A percentile compares a stretch with the other conserved stretches of the same genome.
Conservation (phyloP, 2,888 invertebrate genomes). For the Biston stratarius region DNA sequence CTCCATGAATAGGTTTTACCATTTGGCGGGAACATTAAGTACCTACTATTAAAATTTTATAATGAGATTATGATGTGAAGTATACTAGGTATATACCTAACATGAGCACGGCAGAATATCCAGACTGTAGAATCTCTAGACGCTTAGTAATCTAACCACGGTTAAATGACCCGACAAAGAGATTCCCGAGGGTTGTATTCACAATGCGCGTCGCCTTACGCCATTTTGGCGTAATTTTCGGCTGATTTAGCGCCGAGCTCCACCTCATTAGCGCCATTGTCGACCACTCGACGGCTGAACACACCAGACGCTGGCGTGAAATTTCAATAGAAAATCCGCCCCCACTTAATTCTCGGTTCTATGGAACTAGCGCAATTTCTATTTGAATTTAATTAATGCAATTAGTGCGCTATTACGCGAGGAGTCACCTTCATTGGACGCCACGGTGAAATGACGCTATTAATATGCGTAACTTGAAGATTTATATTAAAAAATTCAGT, state of each 20-base stretch:
- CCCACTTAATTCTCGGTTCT: slow-evolving; percentile 37
- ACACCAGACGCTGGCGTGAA: slow-evolving; percentile 36
- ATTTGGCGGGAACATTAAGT: not conserved
- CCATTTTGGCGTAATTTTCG: slow-evolving; percentile 51
- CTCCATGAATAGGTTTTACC: not conserved
- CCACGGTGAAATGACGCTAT: slow-evolving; percentile 18
- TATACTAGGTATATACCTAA: not conserved
- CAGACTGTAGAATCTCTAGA: slow-evolving; percentile 9
- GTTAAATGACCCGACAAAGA: slow-evolving; percentile 39
- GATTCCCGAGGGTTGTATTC: slow-evolving; percentile 37
- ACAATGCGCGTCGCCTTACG: slow-evolving; percentile 48
- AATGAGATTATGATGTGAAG: no score
- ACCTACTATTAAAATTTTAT: not conserved
- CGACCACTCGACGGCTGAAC: slow-evolving; percentile 34
- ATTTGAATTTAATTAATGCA: slow-evolving; percentile 32
- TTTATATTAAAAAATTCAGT: slow-evolving; percentile 15
- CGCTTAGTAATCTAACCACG: slow-evolving; percentile 33
- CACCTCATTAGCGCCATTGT: slow-evolving; percentile 52
- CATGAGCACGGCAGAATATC: not conserved
- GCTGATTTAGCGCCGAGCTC: slow-evolving; percentile 48
- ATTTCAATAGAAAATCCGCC: slow-evolving; percentile 42
- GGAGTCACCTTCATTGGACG: slow-evolving; percentile 17
- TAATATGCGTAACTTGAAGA: slow-evolving; percentile 12
- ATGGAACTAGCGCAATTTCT: slow-evolving; percentile 33
- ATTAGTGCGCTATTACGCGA: slow-evolving; percentile 31